Evolutionary conservation across 2,888 invertebrate genomes (phyloP).

Genomic region (Drosophila mercatorum): DNA sequence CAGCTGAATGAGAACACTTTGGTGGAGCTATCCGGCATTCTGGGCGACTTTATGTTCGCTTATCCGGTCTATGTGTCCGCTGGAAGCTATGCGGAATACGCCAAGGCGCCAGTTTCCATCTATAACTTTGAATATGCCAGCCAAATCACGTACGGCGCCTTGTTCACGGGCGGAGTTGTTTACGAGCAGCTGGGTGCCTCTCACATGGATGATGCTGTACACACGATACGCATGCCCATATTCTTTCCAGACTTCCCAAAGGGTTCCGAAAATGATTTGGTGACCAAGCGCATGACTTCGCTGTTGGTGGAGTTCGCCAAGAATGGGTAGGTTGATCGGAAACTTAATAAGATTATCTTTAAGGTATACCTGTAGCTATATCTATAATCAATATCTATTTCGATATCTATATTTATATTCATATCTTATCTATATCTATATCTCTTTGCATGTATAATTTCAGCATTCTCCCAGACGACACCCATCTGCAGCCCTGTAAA

Average conservation of each 20-base stretch:
- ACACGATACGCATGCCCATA: slow-evolving; percentile 84
- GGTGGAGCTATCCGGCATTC: slow-evolving; percentile 73
- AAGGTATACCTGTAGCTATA: neutral
- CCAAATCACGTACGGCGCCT: slow-evolving; percentile 74
- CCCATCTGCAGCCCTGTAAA: slow-evolving; percentile 44
- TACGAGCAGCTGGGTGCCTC: slow-evolving; percentile 73
- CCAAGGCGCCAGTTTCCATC: slow-evolving; percentile 81
- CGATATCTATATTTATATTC: neutral
- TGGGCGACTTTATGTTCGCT: slow-evolving; percentile 84
- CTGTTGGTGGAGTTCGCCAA: slow-evolving; percentile 85
- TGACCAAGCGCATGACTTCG: slow-evolving; percentile 82
- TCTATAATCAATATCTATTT: neutral
- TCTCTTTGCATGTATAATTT: neutral
- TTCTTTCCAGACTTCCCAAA: slow-evolving; percentile 78
- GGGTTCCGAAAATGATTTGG: slow-evolving; percentile 77
- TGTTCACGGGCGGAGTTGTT: slow-evolving; percentile 50
- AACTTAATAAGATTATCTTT: neutral
- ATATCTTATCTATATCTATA: neutral
- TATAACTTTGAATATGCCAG: slow-evolving; percentile 85
- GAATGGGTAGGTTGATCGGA: slow-evolving; percentile 83
- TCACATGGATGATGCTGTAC: slow-evolving; percentile 86
- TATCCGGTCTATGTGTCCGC: slow-evolving; percentile 83
- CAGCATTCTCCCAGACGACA: slow-evolving; percentile 47
- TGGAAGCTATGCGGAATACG: slow-evolving; percentile 43
- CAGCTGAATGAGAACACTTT: slow-evolving; percentile 61